Conservation (phyloP, 2,888 invertebrate genomes). For the Limenitis arthemis region DNA sequence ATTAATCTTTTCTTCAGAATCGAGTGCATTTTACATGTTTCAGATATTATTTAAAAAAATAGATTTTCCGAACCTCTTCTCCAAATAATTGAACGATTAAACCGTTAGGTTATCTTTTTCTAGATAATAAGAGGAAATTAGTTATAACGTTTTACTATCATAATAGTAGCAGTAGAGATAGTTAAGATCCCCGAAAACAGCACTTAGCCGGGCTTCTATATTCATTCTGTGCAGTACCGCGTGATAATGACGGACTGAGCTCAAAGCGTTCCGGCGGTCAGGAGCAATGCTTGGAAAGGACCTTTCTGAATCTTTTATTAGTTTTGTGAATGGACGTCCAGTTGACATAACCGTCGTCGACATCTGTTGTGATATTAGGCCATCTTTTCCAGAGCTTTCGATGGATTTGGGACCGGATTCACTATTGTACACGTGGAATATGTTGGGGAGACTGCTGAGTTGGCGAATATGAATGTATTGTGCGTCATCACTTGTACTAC, state of each 20-base stretch:
- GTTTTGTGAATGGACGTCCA: slow-evolving; percentile 65
- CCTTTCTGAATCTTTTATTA: slow-evolving; percentile 71
- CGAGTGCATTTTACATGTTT: too few species aligned
- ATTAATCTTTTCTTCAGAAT: too few species aligned
- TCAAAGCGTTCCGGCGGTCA: slow-evolving; percentile 39
- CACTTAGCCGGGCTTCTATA: slow-evolving; percentile 22
- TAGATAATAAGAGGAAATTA: too few species aligned
- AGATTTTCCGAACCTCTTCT: too few species aligned
- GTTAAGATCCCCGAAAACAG: background rate
- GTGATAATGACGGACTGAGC: slow-evolving; percentile 49
- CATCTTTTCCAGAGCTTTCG: slow-evolving; percentile 45
- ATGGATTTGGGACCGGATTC: slow-evolving; percentile 45
- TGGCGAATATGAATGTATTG: slow-evolving; percentile 29
- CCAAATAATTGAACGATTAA: too few species aligned
- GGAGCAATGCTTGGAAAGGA: slow-evolving; percentile 48
- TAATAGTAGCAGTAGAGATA: too few species aligned
- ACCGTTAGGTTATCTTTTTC: too few species aligned
- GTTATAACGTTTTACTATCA: too few species aligned
- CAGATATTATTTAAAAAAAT: too few species aligned
- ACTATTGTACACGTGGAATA: slow-evolving; percentile 57
- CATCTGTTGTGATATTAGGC: slow-evolving; percentile 69
- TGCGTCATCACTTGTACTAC: slow-evolving; percentile 28
- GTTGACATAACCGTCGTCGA: slow-evolving; percentile 67
- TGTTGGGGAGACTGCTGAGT: slow-evolving; percentile 35
- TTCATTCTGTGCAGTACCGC: slow-evolving; percentile 43